phyloP scores from a whole-genome alignment of 2,797 vertebrate genomes.

The Antrozous pallidus region DNA sequence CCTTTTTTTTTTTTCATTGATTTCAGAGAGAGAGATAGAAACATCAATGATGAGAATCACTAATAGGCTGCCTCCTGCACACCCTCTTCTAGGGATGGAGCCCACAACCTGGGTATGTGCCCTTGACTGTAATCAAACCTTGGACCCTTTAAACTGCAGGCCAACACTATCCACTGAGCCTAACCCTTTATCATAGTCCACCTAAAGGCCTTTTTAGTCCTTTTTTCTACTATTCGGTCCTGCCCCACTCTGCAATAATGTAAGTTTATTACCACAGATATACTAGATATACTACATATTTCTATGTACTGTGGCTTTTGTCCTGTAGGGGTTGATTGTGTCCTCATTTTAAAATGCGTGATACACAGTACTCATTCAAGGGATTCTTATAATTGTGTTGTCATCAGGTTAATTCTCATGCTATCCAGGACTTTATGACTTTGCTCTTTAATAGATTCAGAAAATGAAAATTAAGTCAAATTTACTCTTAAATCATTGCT shows the following conservation, averaged over 20 bases:
- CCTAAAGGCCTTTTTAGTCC: not conserved
- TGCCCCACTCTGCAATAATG: not conserved
- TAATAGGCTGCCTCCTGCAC: too few relatives aligned
- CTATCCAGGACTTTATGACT: not conserved
- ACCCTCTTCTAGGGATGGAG: too few relatives aligned
- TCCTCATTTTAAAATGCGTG: not conserved
- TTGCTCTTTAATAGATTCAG: not conserved
- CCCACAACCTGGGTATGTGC: too few relatives aligned
- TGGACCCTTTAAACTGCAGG: too few relatives aligned
- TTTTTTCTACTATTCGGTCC: not conserved
- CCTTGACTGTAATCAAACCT: too few relatives aligned
- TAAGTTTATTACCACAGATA: not conserved
- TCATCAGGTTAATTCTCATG: not conserved
- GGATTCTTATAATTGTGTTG: not conserved
- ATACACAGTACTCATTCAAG: not conserved
- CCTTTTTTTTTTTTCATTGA: not conserved
- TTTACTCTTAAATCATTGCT: not conserved
- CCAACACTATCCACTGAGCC: too few relatives aligned
- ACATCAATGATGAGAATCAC: too few relatives aligned
- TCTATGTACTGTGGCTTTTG: not conserved
- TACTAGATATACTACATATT: not conserved
- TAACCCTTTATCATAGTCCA: not conserved
- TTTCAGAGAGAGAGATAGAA: too few relatives aligned
- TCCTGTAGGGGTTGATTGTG: not conserved
- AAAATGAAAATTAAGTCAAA: conserved; percentile 5